Conservation (phyloP, 2,113 vertebrate species). For the Triplophysa rosa region DNA sequence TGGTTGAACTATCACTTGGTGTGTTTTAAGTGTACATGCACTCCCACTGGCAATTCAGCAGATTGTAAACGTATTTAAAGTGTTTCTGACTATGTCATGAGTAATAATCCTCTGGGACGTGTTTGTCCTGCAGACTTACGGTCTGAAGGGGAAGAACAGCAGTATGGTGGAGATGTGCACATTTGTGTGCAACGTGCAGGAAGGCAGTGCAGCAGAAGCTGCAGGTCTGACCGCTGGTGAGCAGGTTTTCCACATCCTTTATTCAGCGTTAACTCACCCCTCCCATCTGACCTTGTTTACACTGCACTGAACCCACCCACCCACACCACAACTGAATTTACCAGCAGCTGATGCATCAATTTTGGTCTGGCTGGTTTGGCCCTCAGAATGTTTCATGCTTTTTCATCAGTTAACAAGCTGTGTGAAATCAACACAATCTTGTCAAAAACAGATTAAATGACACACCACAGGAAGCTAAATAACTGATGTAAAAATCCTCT, state of each 20-base stretch:
- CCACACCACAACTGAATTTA: not conserved
- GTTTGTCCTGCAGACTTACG: slow-evolving; percentile 75
- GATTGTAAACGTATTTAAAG: not conserved
- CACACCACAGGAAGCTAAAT: too few species aligned
- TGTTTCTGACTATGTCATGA: not conserved
- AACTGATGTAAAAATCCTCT: too few species aligned
- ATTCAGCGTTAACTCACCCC: slow-evolving; percentile 18
- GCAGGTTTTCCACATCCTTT: slow-evolving; percentile 28
- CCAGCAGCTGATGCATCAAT: not conserved
- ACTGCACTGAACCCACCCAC: not conserved
- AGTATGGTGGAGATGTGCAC: slow-evolving; percentile 79
- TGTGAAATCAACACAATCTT: not conserved
- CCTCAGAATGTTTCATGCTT: not conserved
- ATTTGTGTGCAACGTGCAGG: slow-evolving; percentile 80
- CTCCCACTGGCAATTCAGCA: not conserved
- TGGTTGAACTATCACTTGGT: too few species aligned
- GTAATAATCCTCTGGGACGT: not conserved
- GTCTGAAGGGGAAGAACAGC: slow-evolving; percentile 71
- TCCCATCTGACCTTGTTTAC: slow-evolving; percentile 20
- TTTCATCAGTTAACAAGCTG: not conserved
- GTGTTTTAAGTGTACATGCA: not conserved
- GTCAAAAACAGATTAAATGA: not conserved
- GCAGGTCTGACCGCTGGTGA: slow-evolving; percentile 87
- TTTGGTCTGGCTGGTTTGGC: not conserved
- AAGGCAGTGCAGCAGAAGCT: slow-evolving; percentile 81